Percentiles rank a stretch among this genome's conserved stretches.
Evolutionary conservation across 1,140 invertebrate genomes (phyloP).

Genomic region (Planococcus citri): DNA sequence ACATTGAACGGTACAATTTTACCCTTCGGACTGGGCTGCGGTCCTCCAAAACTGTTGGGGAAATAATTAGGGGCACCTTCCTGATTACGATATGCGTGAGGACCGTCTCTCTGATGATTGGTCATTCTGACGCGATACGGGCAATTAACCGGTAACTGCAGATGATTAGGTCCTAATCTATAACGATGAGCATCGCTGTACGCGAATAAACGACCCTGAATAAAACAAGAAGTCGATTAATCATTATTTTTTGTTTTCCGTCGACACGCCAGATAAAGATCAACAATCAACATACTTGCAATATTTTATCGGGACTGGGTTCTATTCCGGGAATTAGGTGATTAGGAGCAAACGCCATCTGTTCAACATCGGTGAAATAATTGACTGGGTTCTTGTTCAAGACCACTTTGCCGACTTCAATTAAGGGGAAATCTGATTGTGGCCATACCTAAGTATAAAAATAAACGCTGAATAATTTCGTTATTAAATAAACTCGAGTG

Average conservation of each 20-base stretch:
- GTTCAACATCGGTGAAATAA: constrained; percentile 91
- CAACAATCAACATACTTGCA: constrained; percentile 48
- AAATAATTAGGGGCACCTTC: constrained; percentile 83
- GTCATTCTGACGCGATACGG: constrained; percentile 46
- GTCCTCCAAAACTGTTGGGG: constrained; percentile 88
- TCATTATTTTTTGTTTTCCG: not conserved
- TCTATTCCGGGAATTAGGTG: constrained; percentile 86
- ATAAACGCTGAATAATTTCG: too few relatives aligned
- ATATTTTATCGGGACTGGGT: constrained; percentile 86
- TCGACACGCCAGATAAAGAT: not conserved
- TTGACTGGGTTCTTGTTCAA: constrained; percentile 82
- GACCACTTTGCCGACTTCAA: constrained; percentile 79
- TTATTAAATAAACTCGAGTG: too few relatives aligned
- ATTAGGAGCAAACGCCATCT: constrained; percentile 83
- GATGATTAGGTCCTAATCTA: constrained; percentile 82
- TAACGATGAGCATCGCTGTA: constrained; percentile 92
- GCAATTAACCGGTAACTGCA: constrained; percentile 91
- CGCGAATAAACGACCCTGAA: constrained; percentile 75
- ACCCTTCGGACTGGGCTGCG: constrained; percentile 42
- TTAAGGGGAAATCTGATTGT: constrained; percentile 78
- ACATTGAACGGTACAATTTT: constrained; percentile 32
- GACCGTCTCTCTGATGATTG: constrained; percentile 85
- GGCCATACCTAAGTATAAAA: constrained; percentile 66
- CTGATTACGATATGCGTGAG: constrained; percentile 50
- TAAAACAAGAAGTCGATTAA: constrained; percentile 33